Base-by-base conservation (phyloP, 2,797 vertebrate species). In the Mormyrus hasselquistii region DNA sequence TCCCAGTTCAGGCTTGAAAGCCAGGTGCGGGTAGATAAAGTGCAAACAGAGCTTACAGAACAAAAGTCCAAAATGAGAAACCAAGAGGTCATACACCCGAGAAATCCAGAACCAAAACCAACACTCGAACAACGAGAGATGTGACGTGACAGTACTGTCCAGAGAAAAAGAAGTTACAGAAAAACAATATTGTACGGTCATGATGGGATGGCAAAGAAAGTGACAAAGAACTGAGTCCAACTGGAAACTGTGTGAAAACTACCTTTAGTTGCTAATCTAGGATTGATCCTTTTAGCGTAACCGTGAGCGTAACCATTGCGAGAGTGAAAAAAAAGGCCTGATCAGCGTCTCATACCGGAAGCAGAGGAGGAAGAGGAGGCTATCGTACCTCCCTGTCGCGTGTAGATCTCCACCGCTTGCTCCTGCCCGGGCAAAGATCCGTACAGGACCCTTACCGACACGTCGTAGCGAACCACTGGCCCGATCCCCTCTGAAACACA, bases 331-430 rank as follows among this genome's bases (percentile, higher is more conserved):
- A 34, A 76, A 41, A 2, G 14, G 29, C 69, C 4, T 6, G 69
- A 76, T 1, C 69, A 7, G 34, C 2, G 2, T 19, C 49, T 12
- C 47, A 29, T 19, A n/a, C 14, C 25, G 16, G 34, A 57, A 47
- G 29, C n/a, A 49, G 41, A 65, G 57, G 22, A 88, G 29, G 47
- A 16, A 6, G 41, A 53, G 29, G 82, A 87, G 47, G 52, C 8
- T 10, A 19, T 57, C 91, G 59, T 84, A 94, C 93, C 93, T 62
- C 91, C 91, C 89, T 94, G 92, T 87, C 89, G 91, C 14, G 93
- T 91, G 53, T 93, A 94, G 10, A 79, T 89, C 12, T 55, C 83
- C 14, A 38, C 57, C 7, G 90, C 90, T 16, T 59, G 55, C 1
- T 59, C 83, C 1, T 52, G 86, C 55, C 88, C 88, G n/a, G 90